These are phyloP conservation scores for Clistopyga incitator DNA, from an alignment of 2,888 invertebrate species.

Conservation along the genomic window DNA sequence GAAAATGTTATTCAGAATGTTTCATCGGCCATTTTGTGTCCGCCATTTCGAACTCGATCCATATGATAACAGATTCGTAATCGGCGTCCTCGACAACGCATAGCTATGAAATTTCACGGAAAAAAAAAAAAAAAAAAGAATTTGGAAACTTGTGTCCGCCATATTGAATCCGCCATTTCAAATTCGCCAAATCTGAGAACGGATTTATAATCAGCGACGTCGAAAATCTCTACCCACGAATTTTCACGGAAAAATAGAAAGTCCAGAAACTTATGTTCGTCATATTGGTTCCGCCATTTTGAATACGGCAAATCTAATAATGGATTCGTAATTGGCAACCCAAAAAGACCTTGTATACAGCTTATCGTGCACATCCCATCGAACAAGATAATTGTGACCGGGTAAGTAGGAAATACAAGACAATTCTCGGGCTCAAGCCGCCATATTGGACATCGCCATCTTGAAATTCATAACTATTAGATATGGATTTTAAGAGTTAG, in stretches of 20 bases:
- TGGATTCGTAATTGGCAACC: background rate
- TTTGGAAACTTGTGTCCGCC: too few species aligned
- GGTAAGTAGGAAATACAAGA: background rate
- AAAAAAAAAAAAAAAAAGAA: too few species aligned
- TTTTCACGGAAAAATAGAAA: background rate
- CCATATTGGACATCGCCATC: background rate
- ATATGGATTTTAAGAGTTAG: too few species aligned
- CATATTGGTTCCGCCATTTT: background rate
- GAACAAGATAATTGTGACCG: background rate
- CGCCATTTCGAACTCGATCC: too few species aligned
- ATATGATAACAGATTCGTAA: too few species aligned
- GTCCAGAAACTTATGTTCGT: background rate
- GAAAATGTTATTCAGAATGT: too few species aligned
- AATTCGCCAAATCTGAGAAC: conserved; percentile 30
- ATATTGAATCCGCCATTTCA: too few species aligned
- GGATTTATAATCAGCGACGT: background rate
- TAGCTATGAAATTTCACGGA: too few species aligned
- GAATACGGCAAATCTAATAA: background rate
- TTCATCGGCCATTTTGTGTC: too few species aligned
- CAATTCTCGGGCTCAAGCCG: background rate
- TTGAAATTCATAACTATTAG: too few species aligned
- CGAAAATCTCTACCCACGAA: too few species aligned
- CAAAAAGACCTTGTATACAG: background rate
- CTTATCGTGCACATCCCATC: background rate
- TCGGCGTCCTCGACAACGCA: too few species aligned